phyloP scores from a whole-genome alignment of 53 echinoderm and acorn worm genomes.

The Temnopleurus reevesii region DNA sequence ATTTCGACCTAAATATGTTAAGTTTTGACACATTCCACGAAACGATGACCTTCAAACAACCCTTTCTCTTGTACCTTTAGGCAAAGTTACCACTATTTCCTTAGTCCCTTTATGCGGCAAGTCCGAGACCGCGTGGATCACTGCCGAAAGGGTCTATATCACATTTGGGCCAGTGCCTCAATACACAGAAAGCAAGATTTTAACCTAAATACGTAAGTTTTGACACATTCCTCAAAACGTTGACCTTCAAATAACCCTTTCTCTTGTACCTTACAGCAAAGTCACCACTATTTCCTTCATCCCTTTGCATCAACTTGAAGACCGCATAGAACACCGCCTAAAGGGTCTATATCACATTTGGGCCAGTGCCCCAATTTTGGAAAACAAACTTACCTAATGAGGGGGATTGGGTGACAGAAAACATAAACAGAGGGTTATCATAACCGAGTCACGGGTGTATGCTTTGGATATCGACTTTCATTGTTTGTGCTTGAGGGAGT shows the following conservation, averaged over 20 bases:
- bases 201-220: conserved; percentile 10
- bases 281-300: neutral
- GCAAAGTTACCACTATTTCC: neutral
- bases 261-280: neutral
- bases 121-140: too few relatives aligned
- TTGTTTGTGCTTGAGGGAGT: conserved; percentile 7
- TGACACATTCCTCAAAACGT: neutral
- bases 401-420: neutral
- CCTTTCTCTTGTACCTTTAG: neutral
- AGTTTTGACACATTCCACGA: neutral
- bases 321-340: neutral
- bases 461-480: conserved; percentile 18
- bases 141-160: too few relatives aligned
- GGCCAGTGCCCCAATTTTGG: neutral
- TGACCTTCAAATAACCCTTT: neutral
- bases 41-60: neutral
- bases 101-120: too few relatives aligned
- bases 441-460: neutral
- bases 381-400: neutral
- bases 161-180: too few relatives aligned
- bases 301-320: neutral
- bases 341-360: conserved; percentile 20
- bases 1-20: conserved; percentile 1
- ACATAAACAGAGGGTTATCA: conserved; percentile 8
- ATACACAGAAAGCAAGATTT: too few relatives aligned